Conservation (phyloP, 2,888 invertebrate genomes). For the Hypsopygia costalis region DNA sequence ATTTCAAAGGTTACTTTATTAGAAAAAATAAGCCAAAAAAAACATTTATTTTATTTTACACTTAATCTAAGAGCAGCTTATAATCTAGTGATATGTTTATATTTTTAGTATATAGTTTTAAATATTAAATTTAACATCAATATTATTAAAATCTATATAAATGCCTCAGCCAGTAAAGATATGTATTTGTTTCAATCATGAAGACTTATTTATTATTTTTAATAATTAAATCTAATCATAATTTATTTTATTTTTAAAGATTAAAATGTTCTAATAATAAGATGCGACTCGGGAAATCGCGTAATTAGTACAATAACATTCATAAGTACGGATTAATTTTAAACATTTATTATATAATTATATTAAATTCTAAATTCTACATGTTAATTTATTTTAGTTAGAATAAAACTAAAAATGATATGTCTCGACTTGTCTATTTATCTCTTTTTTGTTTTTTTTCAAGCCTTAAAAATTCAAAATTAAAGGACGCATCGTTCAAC, state of each 20-base stretch:
- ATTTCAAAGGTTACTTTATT: conserved; percentile 26
- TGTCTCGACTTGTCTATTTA: conserved; percentile 36
- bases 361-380: conserved; percentile 27
- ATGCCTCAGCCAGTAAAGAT: conserved; percentile 80
- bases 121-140: conserved; percentile 56
- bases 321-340: conserved; percentile 46
- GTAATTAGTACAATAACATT: conserved; percentile 38
- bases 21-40: conserved; percentile 37
- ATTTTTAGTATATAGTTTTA: conserved; percentile 18
- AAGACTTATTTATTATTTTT: conserved; percentile 60
- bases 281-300: conserved; percentile 30
- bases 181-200: conserved; percentile 70
- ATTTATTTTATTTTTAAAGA: conserved; percentile 52
- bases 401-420: conserved; percentile 37
- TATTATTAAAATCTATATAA: conserved; percentile 58
- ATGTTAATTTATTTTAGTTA: conserved; percentile 35
- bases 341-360: conserved; percentile 36
- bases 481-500: conserved; percentile 54
- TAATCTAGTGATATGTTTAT: conserved; percentile 36
- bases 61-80: conserved; percentile 25
- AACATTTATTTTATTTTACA: conserved; percentile 20
- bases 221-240: conserved; percentile 34
- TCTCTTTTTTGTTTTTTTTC: conserved; percentile 34
- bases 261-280: conserved; percentile 48
- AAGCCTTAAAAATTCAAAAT: conserved; percentile 43